These are phyloP conservation scores for Dendrolimus pini DNA, from an alignment of 2,888 invertebrate genomes.

Conservation along the genomic window DNA sequence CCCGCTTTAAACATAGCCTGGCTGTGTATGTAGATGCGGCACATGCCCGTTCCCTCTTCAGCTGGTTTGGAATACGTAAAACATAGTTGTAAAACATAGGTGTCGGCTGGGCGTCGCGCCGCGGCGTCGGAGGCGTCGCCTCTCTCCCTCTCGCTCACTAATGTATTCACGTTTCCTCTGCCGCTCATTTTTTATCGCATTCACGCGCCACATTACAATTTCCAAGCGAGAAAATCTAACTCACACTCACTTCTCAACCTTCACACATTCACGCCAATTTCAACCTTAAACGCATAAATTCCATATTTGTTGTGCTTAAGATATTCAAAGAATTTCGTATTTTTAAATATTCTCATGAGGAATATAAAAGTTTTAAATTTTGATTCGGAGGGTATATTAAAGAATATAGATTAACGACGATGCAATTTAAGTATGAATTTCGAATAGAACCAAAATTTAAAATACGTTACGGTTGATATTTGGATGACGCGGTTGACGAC, in stretches of 20 bases:
- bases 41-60: slow-evolving; percentile 46
- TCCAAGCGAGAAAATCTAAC: slow-evolving; percentile 74
- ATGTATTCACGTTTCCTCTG: slow-evolving; percentile 72
- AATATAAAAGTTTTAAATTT: no score
- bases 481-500: slow-evolving; percentile 1
- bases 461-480: no score
- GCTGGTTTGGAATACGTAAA: slow-evolving; percentile 56
- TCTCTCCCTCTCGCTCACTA: slow-evolving; percentile 55
- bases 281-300: slow-evolving; percentile 5
- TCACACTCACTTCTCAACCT: slow-evolving; percentile 33
- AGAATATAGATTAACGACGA: no score
- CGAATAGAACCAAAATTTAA: no score
- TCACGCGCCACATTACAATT: slow-evolving; percentile 75
- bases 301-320: no score
- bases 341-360: no score
- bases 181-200: slow-evolving; percentile 74
- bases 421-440: no score
- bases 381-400: no score
- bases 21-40: background rate
- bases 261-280: slow-evolving; percentile 1
- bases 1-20: background rate
- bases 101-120: slow-evolving; percentile 25
- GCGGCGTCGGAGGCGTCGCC: slow-evolving; percentile 29
- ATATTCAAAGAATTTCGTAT: no score
- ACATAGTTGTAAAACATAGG: slow-evolving; percentile 44